A percentile compares a stretch with the other conserved stretches of the same genome.
These are phyloP conservation scores for Cantharis rufa DNA, from an alignment of 2,888 invertebrate genomes.

Conservation along the genomic window DNA sequence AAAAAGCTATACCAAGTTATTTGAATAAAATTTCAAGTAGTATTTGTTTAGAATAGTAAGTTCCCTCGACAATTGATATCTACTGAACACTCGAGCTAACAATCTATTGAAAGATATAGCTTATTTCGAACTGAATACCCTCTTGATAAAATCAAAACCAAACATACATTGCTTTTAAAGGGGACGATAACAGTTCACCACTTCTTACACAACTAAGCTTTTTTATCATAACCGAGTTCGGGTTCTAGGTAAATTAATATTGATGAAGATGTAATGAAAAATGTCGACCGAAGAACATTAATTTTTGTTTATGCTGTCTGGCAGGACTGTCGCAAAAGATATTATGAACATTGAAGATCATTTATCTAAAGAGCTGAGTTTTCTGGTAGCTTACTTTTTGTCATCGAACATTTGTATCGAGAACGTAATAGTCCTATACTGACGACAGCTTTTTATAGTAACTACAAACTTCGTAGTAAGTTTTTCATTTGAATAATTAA, in stretches of 20 bases:
- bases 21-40: not conserved
- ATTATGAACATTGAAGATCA: slow-evolving; percentile 20
- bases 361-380: slow-evolving; percentile 12
- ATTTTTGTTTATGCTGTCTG: slow-evolving; percentile 30
- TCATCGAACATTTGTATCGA: not conserved
- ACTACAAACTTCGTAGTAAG: no score
- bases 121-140: slow-evolving; percentile 27
- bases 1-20: not conserved
- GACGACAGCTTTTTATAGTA: no score
- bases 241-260: slow-evolving; percentile 40
- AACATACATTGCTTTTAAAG: slow-evolving; percentile 15
- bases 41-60: not conserved
- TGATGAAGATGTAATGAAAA: slow-evolving; percentile 43
- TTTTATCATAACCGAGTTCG: slow-evolving; percentile 14
- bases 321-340: slow-evolving; percentile 16
- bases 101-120: slow-evolving; percentile 19
- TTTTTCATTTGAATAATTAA: not conserved
- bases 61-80: slow-evolving; percentile 17
- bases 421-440: not conserved
- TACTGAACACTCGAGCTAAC: slow-evolving; percentile 11
- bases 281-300: slow-evolving; percentile 39
- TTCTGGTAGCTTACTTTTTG: not conserved
- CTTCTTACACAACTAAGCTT: slow-evolving; percentile 4
- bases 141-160: slow-evolving; percentile 32
- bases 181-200: slow-evolving; percentile 4